phyloP scores from a whole-genome alignment of 2,888 invertebrate genomes.

The Drosophila limbata region DNA sequence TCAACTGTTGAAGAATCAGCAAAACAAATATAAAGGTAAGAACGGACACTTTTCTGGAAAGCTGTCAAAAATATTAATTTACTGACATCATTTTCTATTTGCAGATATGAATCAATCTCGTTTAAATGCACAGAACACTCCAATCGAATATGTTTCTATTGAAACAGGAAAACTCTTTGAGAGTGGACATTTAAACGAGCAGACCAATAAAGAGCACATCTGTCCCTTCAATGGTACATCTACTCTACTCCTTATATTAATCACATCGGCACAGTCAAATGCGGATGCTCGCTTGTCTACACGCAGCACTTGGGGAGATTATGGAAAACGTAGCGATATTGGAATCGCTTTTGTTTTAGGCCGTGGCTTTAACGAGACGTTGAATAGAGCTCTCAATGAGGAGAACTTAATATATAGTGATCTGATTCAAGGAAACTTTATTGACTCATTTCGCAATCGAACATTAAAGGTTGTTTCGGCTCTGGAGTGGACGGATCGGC shows the following conservation, averaged over 20 bases:
- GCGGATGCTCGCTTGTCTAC: slow-evolving; percentile 90
- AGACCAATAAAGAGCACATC: slow-evolving; percentile 86
- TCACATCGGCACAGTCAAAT: slow-evolving; percentile 91
- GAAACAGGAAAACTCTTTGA: slow-evolving; percentile 89
- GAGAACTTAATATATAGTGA: slow-evolving; percentile 92
- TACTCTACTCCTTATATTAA: slow-evolving; percentile 86
- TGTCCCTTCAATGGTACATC: slow-evolving; percentile 89
- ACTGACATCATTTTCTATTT: slow-evolving; percentile 11
- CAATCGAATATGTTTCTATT: background rate
- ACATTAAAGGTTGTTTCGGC: slow-evolving; percentile 93
- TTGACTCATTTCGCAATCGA: slow-evolving; percentile 93
- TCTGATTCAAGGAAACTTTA: slow-evolving; percentile 90
- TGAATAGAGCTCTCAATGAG: slow-evolving; percentile 86
- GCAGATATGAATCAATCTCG: background rate
- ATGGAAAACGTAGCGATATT: slow-evolving; percentile 87
- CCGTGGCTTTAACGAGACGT: slow-evolving; percentile 86
- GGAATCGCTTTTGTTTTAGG: slow-evolving; percentile 88
- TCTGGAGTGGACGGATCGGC: slow-evolving; percentile 92
- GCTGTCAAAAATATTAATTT: background rate
- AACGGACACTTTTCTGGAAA: background rate
- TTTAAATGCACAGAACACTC: too few relatives aligned
- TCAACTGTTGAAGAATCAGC: background rate
- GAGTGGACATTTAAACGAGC: slow-evolving; percentile 88
- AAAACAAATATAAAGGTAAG: background rate
- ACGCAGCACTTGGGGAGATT: slow-evolving; percentile 93